Evolutionary conservation across 1,140 invertebrate species (phyloP), one percentile per base, ranked within the genome.

Genomic region (Melitaea cinxia): DNA sequence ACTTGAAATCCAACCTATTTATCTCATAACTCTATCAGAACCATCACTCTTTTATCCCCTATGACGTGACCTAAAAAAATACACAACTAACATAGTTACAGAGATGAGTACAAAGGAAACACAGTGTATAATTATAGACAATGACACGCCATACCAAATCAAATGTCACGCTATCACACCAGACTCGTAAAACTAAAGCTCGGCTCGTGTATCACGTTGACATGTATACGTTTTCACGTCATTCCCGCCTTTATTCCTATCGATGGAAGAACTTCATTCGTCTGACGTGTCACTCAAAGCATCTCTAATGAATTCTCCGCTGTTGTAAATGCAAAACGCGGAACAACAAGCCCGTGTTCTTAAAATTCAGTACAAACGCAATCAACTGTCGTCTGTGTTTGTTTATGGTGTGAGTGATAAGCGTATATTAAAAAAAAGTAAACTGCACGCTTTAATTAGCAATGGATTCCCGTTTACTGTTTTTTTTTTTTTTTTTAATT

Each of bases 311-410:
- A 75, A 70, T 72, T 70, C 73, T 58, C 49, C 58, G 45, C 58
- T 63, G 68, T 70, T 67, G 65, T 71, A 69, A 79, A 76, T 73
- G 73, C 72, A 64, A 77, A 70, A 55, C 61, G 62, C 33, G 58
- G 61, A 65, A 69, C 63, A 68, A 68, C 70, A 68, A 58, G 62
- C 56, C 57, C 67, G 65, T 66, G 70, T 70, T 70, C 79, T 82
- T 78, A 78, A 80, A 82, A 80, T 80, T 78, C 72, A 73, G 58
- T 60, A 72, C 77, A 73, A 74, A 78, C 70, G 70, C 73, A 80
- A 77, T 80, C 77, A 78, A 76, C 73, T 63, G 72, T 53, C 67
- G 63, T 52, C 35, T 62, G 24, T 9, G 28, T 62, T 33, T 9
- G 28, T 19, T 2, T 5, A 14, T 39, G 63, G 42, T n/a, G 0